These are phyloP conservation scores for Podarcis raffonei DNA, from an alignment of 2,113 vertebrate species.

Conservation along the genomic window DNA sequence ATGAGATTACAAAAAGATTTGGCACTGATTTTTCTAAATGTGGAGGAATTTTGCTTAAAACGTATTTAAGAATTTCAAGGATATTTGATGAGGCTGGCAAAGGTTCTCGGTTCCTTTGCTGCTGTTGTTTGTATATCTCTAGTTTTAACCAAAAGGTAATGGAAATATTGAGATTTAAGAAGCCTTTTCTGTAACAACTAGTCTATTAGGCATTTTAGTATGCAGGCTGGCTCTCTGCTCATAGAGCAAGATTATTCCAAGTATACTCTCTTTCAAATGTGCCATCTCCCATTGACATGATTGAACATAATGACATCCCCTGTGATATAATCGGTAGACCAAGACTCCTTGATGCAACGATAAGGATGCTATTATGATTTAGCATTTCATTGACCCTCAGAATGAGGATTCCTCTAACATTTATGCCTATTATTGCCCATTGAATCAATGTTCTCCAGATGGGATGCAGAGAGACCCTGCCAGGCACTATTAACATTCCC, in stretches of 20 bases:
- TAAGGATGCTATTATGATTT: background rate
- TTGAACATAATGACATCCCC: constrained; percentile 15
- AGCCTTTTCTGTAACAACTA: background rate
- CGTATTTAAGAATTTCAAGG: background rate
- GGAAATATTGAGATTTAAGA: constrained; percentile 5
- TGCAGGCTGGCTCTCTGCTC: constrained; percentile 37
- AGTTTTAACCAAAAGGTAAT: background rate
- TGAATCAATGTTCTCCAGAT: constrained; percentile 8
- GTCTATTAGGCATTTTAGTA: background rate
- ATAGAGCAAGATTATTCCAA: constrained; percentile 23
- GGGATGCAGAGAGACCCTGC: background rate
- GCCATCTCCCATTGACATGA: constrained; percentile 33
- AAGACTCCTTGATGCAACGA: background rate
- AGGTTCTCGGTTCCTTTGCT: background rate
- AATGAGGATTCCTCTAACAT: background rate
- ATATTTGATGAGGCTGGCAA: background rate
- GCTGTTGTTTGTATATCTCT: background rate
- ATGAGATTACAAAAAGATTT: background rate
- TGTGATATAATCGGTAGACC: constrained; percentile 18
- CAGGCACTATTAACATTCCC: background rate
- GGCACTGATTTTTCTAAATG: background rate
- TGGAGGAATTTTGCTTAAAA: background rate
- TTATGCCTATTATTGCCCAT: background rate
- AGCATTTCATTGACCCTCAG: background rate
- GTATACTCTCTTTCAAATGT: constrained; percentile 46